Evolutionary conservation across 2,797 vertebrate genomes (phyloP).

Genomic region (Sebastes minor): DNA sequence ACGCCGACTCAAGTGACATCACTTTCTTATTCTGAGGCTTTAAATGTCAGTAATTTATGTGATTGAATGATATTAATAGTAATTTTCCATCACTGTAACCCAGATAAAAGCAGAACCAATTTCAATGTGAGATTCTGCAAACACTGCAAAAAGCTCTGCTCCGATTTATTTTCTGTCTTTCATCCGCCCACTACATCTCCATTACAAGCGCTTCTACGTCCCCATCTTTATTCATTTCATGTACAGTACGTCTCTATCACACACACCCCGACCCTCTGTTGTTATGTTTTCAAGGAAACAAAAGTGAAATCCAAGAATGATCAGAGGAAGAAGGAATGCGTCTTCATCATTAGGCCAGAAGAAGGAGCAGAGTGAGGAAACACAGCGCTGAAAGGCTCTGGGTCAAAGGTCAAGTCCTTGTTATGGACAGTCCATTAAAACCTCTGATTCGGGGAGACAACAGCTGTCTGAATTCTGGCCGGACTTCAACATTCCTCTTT

Average conservation of each 20-base stretch:
- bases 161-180: constrained; percentile 25
- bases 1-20: not conserved
- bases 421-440: constrained; percentile 65
- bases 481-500: constrained; percentile 48
- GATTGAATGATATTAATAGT: not conserved
- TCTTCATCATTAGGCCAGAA: constrained; percentile 49
- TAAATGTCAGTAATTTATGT: not conserved
- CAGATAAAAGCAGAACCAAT: constrained; percentile 7
- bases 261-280: constrained; percentile 19
- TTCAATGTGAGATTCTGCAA: not conserved
- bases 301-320: constrained; percentile 65
- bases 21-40: not conserved
- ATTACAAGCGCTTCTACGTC: not conserved
- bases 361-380: constrained; percentile 52
- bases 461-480: constrained; percentile 49
- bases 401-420: constrained; percentile 71
- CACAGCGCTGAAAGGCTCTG: constrained; percentile 56
- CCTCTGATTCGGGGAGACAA: constrained; percentile 38
- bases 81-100: not conserved
- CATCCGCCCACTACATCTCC: constrained; percentile 1
- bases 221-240: not conserved
- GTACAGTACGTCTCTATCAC: constrained; percentile 10
- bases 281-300: constrained; percentile 59
- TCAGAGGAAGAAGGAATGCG: constrained; percentile 57
- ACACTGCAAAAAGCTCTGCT: not conserved